These are phyloP conservation scores for Magallana nippona DNA, from an alignment of 2,888 invertebrate genomes.

Conservation along the genomic window DNA sequence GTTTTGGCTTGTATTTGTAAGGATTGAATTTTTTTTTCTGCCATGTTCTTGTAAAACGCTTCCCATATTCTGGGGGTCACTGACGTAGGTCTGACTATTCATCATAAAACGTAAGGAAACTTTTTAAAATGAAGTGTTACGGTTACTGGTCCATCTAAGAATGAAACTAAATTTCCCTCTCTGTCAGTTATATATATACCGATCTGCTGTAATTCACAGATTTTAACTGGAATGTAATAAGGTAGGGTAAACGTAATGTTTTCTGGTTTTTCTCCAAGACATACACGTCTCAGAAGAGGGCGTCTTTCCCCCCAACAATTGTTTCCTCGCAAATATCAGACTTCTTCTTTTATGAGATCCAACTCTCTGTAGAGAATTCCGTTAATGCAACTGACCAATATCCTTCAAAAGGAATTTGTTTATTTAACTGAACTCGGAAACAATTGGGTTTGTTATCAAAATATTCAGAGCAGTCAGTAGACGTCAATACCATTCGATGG, in stretches of 20 bases:
- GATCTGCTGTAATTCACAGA: too few species aligned
- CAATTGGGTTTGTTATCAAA: too few species aligned
- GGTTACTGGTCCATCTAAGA: conserved; percentile 33
- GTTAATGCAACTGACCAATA: conserved; percentile 41
- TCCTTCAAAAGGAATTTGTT: conserved; percentile 32
- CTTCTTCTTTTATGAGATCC: neutral
- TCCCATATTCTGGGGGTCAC: conserved; percentile 37
- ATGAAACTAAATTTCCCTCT: conserved; percentile 36
- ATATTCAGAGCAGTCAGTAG: conserved; percentile 28
- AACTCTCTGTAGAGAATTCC: conserved; percentile 34
- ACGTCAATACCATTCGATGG: conserved; percentile 38
- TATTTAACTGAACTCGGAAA: conserved; percentile 29
- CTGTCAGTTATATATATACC: conserved; percentile 38
- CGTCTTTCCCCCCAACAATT: conserved; percentile 22
- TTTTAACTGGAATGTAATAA: too few species aligned
- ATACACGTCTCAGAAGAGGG: too few species aligned
- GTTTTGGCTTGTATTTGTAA: conserved; percentile 27
- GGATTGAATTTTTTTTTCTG: conserved; percentile 36
- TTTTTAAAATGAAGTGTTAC: conserved; percentile 44
- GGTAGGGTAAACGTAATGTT: too few species aligned
- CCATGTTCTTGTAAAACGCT: conserved; percentile 46
- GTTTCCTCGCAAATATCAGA: conserved; percentile 45
- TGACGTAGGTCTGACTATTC: conserved; percentile 43
- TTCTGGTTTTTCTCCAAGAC: too few species aligned
- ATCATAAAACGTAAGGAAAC: conserved; percentile 42